Percentiles rank a stretch among this genome's conserved stretches.
These are phyloP conservation scores for Drosophila lowei DNA, from an alignment of 1,140 invertebrate species.

Conservation along the genomic window DNA sequence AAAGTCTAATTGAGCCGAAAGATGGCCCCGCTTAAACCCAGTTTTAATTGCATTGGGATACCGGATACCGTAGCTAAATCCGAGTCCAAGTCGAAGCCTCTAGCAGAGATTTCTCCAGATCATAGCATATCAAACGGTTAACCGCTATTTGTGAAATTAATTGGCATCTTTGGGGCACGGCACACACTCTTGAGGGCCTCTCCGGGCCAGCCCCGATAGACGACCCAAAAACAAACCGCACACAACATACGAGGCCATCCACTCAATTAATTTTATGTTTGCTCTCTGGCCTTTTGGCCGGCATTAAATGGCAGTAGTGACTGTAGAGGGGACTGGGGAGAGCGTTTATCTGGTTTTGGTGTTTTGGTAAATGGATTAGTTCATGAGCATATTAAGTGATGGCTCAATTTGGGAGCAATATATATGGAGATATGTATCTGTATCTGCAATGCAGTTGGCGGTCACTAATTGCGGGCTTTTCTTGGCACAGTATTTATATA, in stretches of 20 bases:
- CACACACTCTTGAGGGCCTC: background rate
- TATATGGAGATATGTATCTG: background rate
- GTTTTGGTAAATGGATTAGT: constrained; percentile 24
- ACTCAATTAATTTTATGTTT: constrained; percentile 37
- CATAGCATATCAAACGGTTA: constrained; percentile 59
- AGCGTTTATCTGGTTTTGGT: constrained; percentile 44
- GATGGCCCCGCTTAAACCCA: constrained; percentile 32
- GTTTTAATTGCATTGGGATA: constrained; percentile 62
- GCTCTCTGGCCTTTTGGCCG: constrained; percentile 12
- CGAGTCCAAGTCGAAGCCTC: constrained; percentile 12
- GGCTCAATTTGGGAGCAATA: constrained; percentile 10
- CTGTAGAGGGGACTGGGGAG: too few relatives aligned
- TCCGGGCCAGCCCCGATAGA: background rate
- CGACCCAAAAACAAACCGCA: too few relatives aligned
- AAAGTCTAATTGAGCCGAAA: constrained; percentile 54
- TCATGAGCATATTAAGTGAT: constrained; percentile 31
- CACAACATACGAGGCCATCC: constrained; percentile 3
- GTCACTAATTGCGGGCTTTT: background rate
- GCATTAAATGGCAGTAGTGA: constrained; percentile 5
- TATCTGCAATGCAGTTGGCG: constrained; percentile 28
- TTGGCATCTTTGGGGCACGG: constrained; percentile 51
- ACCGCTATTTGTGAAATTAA: constrained; percentile 74
- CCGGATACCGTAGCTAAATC: too few relatives aligned
- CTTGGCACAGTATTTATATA: background rate
- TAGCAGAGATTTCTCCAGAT: constrained; percentile 48